phyloP scores from a whole-genome alignment of 2,888 invertebrate species.

The Apodemia zela region DNA sequence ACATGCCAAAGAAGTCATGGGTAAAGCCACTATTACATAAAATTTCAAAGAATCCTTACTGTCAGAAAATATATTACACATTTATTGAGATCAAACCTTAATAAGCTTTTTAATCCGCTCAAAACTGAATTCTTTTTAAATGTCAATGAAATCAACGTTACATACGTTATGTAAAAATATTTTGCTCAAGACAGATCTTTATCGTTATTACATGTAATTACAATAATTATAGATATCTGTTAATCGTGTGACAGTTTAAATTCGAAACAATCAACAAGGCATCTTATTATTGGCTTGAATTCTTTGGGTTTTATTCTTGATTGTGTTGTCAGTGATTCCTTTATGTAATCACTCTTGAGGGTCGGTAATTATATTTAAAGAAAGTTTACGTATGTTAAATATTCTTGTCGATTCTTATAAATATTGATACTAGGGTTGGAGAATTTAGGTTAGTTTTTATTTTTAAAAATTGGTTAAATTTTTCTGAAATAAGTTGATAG shows the following conservation, averaged over 20 bases:
- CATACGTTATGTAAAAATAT: constrained; percentile 11
- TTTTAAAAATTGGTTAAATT: too few species aligned
- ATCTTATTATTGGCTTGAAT: constrained; percentile 12
- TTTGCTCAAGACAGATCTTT: background rate
- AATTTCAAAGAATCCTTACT: background rate
- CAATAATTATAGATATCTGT: constrained; percentile 11
- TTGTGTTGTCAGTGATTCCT: constrained; percentile 10
- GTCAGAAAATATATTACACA: background rate
- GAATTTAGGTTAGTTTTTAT: too few species aligned
- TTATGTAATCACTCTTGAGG: background rate
- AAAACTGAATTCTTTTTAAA: constrained; percentile 10
- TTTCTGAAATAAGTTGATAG: too few species aligned
- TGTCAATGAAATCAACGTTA: constrained; percentile 11
- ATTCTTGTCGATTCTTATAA: too few species aligned
- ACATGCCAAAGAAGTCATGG: too few species aligned
- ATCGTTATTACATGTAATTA: constrained; percentile 14
- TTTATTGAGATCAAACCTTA: constrained; percentile 5
- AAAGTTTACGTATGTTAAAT: too few species aligned
- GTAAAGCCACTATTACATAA: too few species aligned
- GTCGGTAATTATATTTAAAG: background rate
- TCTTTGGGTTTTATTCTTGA: constrained; percentile 11
- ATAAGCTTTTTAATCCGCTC: constrained; percentile 4
- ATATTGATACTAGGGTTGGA: too few species aligned
- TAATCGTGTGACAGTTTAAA: constrained; percentile 12
- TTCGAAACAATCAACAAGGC: constrained; percentile 2